phyloP scores from a whole-genome alignment of 2,113 vertebrate species.

The Empidonax alnorum region DNA sequence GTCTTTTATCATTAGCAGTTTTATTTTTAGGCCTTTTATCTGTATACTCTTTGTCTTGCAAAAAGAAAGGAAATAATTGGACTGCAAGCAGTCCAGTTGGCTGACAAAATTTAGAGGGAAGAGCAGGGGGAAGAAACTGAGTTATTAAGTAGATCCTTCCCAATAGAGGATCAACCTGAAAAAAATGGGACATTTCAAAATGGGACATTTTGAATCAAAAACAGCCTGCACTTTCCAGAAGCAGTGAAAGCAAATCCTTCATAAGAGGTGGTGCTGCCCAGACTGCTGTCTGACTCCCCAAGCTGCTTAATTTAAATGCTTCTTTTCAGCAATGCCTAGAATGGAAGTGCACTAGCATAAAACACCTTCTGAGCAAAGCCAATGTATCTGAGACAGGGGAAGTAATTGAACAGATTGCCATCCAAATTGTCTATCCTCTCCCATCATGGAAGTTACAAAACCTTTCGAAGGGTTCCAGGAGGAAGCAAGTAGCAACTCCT shows the following conservation, averaged over 20 bases:
- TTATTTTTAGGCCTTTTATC: conserved; percentile 13
- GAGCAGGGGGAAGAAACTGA: background rate
- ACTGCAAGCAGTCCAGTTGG: background rate
- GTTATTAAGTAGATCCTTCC: background rate
- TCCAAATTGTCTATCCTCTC: background rate
- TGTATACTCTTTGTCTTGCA: background rate
- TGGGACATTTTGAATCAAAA: background rate
- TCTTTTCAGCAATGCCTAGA: background rate
- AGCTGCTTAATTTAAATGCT: background rate
- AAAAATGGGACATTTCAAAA: background rate
- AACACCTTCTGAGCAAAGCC: background rate
- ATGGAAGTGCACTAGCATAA: background rate
- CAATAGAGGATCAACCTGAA: background rate
- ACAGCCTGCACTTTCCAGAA: background rate
- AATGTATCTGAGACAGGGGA: background rate
- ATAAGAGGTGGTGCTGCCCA: background rate
- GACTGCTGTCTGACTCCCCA: background rate
- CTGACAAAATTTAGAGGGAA: background rate
- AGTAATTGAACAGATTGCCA: background rate
- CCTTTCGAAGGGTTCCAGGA: background rate
- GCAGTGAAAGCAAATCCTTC: background rate
- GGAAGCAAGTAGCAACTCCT: background rate
- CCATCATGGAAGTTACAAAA: background rate
- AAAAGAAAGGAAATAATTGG: background rate
- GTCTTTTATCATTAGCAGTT: background rate